Evolutionary conservation across 2,113 vertebrate species (phyloP), one percentile per base, ranked within the genome.

Genomic region (Ranitomeya variabilis): DNA sequence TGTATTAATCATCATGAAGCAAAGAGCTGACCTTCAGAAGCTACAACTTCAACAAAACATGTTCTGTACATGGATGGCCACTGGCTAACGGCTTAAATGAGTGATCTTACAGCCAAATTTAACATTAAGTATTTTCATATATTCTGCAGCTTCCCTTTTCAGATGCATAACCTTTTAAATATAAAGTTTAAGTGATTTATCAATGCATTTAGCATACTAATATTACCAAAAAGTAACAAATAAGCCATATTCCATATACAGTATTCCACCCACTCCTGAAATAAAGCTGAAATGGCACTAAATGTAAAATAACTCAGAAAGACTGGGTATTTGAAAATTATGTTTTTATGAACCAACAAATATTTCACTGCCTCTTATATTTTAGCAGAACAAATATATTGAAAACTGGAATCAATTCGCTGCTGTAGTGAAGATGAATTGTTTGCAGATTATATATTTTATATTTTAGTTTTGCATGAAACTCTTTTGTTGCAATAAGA

Each of bases 211-310:
- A 18, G 71, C 5, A 78, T 54, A 45, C 19, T 23, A 54, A 52
- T 21, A 18, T 62, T 60, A 64, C 19, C 81, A 54, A 4, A 83
- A 51, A n/a, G 45, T 7, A 45, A 67, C 18, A 67, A 54, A 54
- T 66, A 69, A 83, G 37, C 81, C 37, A 83, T 83, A 6, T 52
- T 52, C 67, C 64, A 23, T 83, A 19, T 57, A 57, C 55, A 57
- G 71, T 52, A 83, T 54, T 83, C 21, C 45, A 66, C n/a, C 37
- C 81, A 83, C 45, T 66, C 16, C 31, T 51, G 59, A 45, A 83
- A 83, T 66, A 83, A 83, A 66, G 10, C 52, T 80, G 11, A 14
- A 26, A n/a, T 80, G 11, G 79, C 7, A 80, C 31, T 57, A 80
- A n/a, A 74, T 45, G 31, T 11, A 60, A 19, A 14, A 31, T 80